Percentiles rank a stretch among this genome's conserved stretches.
These are phyloP conservation scores for Hephaestus fuliginosus DNA, from an alignment of 2,797 vertebrate species.

Conservation along the genomic window DNA sequence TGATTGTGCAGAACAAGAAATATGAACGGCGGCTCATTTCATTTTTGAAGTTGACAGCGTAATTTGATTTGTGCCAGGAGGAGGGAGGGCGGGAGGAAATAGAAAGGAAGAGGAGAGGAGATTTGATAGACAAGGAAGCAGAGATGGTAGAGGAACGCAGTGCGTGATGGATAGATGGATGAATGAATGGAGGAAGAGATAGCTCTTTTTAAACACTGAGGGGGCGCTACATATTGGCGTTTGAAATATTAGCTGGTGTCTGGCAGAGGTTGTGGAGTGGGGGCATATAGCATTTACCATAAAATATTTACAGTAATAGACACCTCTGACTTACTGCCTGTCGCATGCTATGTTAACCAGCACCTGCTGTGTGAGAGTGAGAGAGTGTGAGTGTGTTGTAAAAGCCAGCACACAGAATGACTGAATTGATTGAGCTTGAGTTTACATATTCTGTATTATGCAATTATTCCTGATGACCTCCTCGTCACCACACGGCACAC, in stretches of 20 bases:
- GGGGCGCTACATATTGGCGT: constrained; percentile 15
- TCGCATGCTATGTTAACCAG: constrained; percentile 40
- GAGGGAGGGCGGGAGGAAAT: neutral
- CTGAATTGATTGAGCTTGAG: neutral
- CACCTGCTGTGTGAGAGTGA: constrained; percentile 9
- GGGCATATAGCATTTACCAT: constrained; percentile 21
- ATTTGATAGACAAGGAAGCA: constrained; percentile 33
- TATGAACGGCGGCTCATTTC: constrained; percentile 65
- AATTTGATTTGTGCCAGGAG: constrained; percentile 68
- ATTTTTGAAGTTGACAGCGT: constrained; percentile 71
- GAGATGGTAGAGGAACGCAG: neutral
- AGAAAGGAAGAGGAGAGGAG: neutral
- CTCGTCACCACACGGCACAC: constrained; percentile 12
- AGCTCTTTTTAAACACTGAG: constrained; percentile 25
- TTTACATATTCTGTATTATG: constrained; percentile 8
- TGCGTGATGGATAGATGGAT: constrained; percentile 6
- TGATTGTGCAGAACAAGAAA: constrained; percentile 76
- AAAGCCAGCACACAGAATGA: neutral
- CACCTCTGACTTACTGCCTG: constrained; percentile 36
- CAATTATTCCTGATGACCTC: constrained; percentile 1
- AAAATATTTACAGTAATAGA: constrained; percentile 57
- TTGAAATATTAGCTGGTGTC: constrained; percentile 43
- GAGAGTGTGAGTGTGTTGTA: constrained; percentile 1
- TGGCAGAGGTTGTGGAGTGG: neutral
- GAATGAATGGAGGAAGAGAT: constrained; percentile 14